Conservation (phyloP, 2,888 invertebrate genomes). For the Vannuccia rotundouncinata region DNA sequence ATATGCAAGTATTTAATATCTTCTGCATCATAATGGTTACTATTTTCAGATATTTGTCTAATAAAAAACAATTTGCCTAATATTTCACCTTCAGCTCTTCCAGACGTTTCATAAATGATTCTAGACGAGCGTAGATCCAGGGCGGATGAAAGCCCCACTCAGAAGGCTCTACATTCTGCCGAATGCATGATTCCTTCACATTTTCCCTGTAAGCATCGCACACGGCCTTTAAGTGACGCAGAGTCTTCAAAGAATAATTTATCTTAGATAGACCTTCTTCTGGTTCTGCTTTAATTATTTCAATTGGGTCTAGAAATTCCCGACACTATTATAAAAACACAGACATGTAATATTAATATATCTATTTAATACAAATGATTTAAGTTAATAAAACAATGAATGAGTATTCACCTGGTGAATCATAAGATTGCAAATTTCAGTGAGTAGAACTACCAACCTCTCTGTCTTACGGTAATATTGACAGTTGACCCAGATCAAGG, state of each 20-base stretch:
- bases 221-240: slow-evolving; percentile 3
- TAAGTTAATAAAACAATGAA: too few species aligned
- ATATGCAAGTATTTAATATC: too few species aligned
- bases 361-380: too few species aligned
- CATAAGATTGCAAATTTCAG: slow-evolving; percentile 47
- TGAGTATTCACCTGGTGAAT: slow-evolving; percentile 38
- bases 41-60: too few species aligned
- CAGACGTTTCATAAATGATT: slow-evolving; percentile 31
- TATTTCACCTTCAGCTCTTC: slow-evolving; percentile 32
- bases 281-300: slow-evolving; percentile 35
- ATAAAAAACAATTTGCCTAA: too few species aligned
- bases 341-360: too few species aligned
- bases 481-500: slow-evolving; percentile 81
- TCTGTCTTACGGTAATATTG: slow-evolving; percentile 77
- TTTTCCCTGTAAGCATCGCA: slow-evolving; percentile 36
- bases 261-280: slow-evolving; percentile 37
- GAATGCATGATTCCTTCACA: slow-evolving; percentile 34
- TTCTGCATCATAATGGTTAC: too few species aligned
- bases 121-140: slow-evolving; percentile 34
- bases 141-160: slow-evolving; percentile 37
- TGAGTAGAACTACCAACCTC: slow-evolving; percentile 77
- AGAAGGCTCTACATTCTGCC: slow-evolving; percentile 25
- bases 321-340: neutral
- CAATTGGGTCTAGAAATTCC: slow-evolving; percentile 34
- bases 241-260: neutral